A percentile compares a stretch with the other conserved stretches of the same genome.
Evolutionary conservation across 2,113 vertebrate genomes (phyloP).

Genomic region (Ptyas mucosa): DNA sequence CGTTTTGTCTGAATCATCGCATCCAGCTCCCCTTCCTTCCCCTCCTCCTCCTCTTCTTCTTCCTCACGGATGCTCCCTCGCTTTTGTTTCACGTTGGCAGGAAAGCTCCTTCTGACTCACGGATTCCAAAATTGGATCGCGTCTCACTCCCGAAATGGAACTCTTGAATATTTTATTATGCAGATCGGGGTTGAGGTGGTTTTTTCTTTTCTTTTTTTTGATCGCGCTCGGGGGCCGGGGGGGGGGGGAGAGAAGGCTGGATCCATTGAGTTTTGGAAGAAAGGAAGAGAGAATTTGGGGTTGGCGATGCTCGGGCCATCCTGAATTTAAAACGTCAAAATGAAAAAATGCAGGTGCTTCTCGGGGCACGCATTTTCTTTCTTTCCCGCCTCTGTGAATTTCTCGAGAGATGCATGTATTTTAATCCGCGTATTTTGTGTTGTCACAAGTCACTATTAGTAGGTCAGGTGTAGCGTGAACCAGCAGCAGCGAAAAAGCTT

Average conservation of each 20-base stretch:
- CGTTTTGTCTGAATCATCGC: slow-evolving; percentile 61
- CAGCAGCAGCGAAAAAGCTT: not conserved
- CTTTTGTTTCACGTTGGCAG: slow-evolving; percentile 46
- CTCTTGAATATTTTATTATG: slow-evolving; percentile 46
- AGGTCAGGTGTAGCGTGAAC: not conserved
- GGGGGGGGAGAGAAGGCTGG: not conserved
- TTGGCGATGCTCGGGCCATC: slow-evolving; percentile 34
- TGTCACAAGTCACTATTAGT: not conserved
- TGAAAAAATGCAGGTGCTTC: not conserved
- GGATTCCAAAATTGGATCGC: slow-evolving; percentile 38
- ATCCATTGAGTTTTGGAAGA: slow-evolving; percentile 6
- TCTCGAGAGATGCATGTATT: not conserved
- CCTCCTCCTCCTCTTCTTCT: not conserved
- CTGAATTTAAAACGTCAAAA: not conserved
- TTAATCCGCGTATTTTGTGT: not conserved
- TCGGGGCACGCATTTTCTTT: not conserved
- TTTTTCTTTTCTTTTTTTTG: accelerated
- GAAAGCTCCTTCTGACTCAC: slow-evolving; percentile 57
- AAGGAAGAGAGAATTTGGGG: slow-evolving; percentile 10
- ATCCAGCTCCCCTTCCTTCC: not conserved
- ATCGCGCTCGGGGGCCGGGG: not conserved
- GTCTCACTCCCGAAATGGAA: slow-evolving; percentile 43
- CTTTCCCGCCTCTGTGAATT: not conserved
- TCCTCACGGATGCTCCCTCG: slow-evolving; percentile 9
- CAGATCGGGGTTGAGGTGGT: slow-evolving; percentile 27